Conservation (phyloP, 2,888 invertebrate genomes). For the Monochamus alternatus region DNA sequence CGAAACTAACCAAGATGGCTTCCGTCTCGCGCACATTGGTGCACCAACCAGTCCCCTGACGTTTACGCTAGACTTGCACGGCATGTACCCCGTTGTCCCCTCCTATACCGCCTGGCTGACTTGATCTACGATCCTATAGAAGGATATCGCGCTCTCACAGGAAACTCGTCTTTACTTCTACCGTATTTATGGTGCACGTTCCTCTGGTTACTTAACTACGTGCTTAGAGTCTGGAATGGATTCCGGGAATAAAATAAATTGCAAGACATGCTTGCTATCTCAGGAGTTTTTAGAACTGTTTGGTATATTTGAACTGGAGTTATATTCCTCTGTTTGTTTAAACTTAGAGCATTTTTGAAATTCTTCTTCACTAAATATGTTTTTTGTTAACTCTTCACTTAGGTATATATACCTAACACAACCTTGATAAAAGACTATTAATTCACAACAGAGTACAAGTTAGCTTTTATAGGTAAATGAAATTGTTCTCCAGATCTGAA, state of each 20-base stretch:
- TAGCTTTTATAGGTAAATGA: no score
- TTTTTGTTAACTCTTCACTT: constrained; percentile 18
- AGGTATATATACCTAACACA: no score
- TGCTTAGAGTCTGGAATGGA: constrained; percentile 69
- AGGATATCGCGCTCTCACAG: constrained; percentile 52
- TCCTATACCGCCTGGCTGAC: constrained; percentile 55
- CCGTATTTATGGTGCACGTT: constrained; percentile 40
- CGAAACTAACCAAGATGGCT: constrained; percentile 67
- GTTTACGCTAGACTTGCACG: constrained; percentile 63
- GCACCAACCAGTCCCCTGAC: constrained; percentile 61
- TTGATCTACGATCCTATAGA: constrained; percentile 66
- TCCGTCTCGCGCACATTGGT: constrained; percentile 68
- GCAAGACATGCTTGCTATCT: constrained; percentile 67
- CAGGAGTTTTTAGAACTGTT: constrained; percentile 59
- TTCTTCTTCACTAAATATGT: constrained; percentile 38
- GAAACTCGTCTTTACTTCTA: constrained; percentile 48
- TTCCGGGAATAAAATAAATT: constrained; percentile 71
- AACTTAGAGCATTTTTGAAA: no score
- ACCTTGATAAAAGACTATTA: no score
- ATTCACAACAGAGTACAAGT: no score
- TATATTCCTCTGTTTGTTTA: constrained; percentile 36
- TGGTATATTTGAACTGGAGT: constrained; percentile 48
- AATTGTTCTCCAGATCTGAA: no score
- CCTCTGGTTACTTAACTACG: constrained; percentile 60
- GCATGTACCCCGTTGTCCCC: constrained; percentile 54